Evolutionary conservation across 2,888 invertebrate genomes (phyloP).

Genomic region (Diloba caeruleocephala): DNA sequence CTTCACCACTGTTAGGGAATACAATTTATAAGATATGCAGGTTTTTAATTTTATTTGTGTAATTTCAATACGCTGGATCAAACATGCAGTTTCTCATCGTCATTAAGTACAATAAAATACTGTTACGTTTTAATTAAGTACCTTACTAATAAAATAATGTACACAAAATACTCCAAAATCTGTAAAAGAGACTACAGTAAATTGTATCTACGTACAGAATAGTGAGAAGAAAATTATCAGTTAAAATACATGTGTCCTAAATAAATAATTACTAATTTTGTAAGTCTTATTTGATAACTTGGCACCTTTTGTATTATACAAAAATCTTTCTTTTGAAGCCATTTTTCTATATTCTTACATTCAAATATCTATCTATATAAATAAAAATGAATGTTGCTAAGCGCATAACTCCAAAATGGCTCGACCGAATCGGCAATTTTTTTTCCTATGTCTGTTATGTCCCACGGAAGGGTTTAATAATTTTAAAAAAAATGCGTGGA

Average conservation of each 20-base stretch:
- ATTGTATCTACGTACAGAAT: slow-evolving; percentile 19
- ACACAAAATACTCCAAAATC: slow-evolving; percentile 2
- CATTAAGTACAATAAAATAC: slow-evolving; percentile 36
- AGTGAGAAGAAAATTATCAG: slow-evolving; percentile 12
- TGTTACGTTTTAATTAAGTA: slow-evolving; percentile 37
- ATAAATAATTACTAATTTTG: slow-evolving; percentile 15
- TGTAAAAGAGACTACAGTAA: background rate
- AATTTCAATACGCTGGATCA: background rate
- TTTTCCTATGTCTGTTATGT: no score
- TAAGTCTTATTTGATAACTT: slow-evolving; percentile 4
- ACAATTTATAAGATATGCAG: no score
- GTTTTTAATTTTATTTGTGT: no score
- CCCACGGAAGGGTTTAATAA: no score
- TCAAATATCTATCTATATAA: no score
- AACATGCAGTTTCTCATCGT: background rate
- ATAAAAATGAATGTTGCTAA: no score
- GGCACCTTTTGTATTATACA: slow-evolving; percentile 3
- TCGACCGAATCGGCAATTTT: no score
- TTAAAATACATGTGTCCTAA: slow-evolving; percentile 1
- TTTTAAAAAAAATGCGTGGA: no score
- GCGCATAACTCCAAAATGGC: no score
- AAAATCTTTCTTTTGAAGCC: no score
- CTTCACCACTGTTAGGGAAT: slow-evolving; percentile 8
- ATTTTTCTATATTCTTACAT: no score
- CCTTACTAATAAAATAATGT: slow-evolving; percentile 2